Percentiles rank a stretch among this genome's conserved stretches.
These are phyloP conservation scores for Cephus nigrinus DNA, from an alignment of 2,888 invertebrate genomes.

Conservation along the genomic window DNA sequence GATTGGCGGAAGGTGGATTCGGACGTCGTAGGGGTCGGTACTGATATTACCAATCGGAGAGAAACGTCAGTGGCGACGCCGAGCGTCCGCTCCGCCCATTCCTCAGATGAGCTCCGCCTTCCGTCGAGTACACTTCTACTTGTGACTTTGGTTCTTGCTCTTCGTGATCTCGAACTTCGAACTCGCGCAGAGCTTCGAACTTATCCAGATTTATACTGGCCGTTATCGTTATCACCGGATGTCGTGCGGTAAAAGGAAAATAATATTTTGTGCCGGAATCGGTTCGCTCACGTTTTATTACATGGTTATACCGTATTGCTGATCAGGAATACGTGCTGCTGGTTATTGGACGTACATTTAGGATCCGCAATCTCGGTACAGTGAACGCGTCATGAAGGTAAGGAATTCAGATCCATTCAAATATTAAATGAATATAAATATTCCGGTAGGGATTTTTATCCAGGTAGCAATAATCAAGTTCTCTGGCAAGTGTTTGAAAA, in stretches of 20 bases:
- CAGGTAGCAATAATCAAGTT: neutral
- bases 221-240: neutral
- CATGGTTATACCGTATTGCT: neutral
- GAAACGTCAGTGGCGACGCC: neutral
- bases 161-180: neutral
- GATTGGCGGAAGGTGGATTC: neutral
- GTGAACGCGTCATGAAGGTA: neutral
- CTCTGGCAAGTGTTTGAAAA: neutral
- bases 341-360: neutral
- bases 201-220: neutral
- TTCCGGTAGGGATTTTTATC: neutral
- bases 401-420: neutral
- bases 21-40: neutral
- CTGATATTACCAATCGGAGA: neutral
- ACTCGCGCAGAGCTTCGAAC: neutral
- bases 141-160: neutral
- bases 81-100: neutral
- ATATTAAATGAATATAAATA: neutral
- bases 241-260: neutral
- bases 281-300: neutral
- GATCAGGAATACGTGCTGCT: neutral
- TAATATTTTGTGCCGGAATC: neutral
- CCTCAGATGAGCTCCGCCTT: neutral
- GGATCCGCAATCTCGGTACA: neutral
- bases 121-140: neutral